These are phyloP conservation scores for Trogon surrucura DNA, from an alignment of 2,113 vertebrate genomes.

Conservation along the genomic window DNA sequence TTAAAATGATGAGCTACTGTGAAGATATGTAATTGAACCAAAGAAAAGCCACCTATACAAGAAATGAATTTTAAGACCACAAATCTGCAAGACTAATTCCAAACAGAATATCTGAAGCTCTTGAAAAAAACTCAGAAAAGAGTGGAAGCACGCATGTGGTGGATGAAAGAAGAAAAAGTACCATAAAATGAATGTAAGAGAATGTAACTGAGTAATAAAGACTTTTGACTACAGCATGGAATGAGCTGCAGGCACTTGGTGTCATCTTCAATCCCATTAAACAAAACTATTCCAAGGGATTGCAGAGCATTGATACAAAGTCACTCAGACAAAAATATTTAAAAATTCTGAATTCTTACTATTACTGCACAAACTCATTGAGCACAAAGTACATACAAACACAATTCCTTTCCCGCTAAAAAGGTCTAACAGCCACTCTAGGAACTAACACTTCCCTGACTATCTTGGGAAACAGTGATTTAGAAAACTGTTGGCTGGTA, in stretches of 20 bases:
- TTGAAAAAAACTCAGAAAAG: not conserved
- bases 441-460: not conserved
- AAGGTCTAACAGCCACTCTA: not conserved
- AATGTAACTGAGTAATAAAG: not conserved
- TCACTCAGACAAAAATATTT: not conserved
- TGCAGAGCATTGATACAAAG: not conserved
- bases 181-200: not conserved
- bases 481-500: not conserved
- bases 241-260: not conserved
- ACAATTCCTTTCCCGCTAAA: not conserved
- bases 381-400: not conserved
- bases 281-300: not conserved
- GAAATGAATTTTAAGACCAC: not conserved
- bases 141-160: not conserved
- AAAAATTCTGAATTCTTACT: not conserved
- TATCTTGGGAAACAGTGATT: not conserved
- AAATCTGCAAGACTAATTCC: not conserved
- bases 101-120: not conserved
- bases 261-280: not conserved
- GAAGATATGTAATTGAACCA: accelerated
- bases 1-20: not conserved
- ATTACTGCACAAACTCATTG: not conserved
- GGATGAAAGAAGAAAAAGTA: not conserved
- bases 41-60: not conserved
- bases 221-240: not conserved